A percentile compares a stretch with the other conserved stretches of the same genome.
These are phyloP conservation scores for Periparus ater DNA, from an alignment of 2,797 vertebrate species.

Conservation along the genomic window DNA sequence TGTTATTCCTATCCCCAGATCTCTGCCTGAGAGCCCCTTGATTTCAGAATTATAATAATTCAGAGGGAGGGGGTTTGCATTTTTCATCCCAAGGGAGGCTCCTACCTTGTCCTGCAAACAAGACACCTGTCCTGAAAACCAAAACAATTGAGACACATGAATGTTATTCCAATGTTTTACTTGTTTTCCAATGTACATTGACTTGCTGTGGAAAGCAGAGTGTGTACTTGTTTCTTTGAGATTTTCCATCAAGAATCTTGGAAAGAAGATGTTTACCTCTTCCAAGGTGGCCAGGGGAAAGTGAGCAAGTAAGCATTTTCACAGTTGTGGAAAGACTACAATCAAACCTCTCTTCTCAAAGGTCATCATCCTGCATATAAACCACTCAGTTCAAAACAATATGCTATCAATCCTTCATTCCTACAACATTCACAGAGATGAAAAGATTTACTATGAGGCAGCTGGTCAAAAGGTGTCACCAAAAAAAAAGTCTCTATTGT, in stretches of 20 bases:
- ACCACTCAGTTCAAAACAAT: not conserved
- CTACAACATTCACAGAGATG: not conserved
- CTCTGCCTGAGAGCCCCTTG: too few relatives aligned
- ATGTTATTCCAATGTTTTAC: not conserved
- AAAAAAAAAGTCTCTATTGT: not conserved
- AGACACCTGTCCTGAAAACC: too few relatives aligned
- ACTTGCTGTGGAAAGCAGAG: not conserved
- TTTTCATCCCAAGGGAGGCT: too few relatives aligned
- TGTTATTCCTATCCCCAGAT: too few relatives aligned
- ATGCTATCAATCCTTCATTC: not conserved
- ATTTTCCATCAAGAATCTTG: not conserved
- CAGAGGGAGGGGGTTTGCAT: too few relatives aligned
- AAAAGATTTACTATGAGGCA: not conserved
- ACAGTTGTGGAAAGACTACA: not conserved
- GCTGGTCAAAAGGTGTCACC: not conserved
- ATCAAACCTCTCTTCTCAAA: not conserved
- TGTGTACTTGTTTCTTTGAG: fast-evolving
- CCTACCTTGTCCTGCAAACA: too few relatives aligned
- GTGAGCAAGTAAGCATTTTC: not conserved
- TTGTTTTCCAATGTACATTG: not conserved
- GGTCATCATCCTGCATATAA: not conserved
- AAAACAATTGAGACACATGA: not conserved
- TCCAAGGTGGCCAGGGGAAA: not conserved
- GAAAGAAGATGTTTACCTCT: not conserved
- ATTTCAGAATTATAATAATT: too few relatives aligned